Evolutionary conservation across 2,888 invertebrate genomes (phyloP), one percentile per base, ranked within the genome.

Genomic region (Noctua janthe): DNA sequence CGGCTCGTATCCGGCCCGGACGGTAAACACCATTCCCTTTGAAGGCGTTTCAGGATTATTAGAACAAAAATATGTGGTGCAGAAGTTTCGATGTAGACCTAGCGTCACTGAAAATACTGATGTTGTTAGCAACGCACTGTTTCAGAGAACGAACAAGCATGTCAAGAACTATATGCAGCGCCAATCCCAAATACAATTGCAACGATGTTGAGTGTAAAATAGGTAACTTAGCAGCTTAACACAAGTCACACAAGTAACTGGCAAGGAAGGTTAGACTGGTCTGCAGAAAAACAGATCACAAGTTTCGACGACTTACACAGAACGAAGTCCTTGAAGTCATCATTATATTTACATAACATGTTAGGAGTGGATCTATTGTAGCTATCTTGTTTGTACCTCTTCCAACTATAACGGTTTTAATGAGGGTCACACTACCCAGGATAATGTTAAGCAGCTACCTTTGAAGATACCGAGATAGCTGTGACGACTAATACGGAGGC

Each of bases 1-100:
- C 79, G 64, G 81, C 86, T 82, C 83, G 88, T 82, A 85, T 90
- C 90, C 91, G 83, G 81, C 76, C 71, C 81, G 81, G 83, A 81
- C 80, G 82, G 83, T 88, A 90, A 89, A 88, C 84, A 90, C 78
- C 72, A 75, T 76, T 76, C 78, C 39, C 80, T 39, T 71, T 56
- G 64, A 84, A 78, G 74, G 64, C 78, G 71, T 56, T 81, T 85
- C 20, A 47, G 67, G 47, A 81, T 59, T 64, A 20, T 71, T 54
- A 23, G 4, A 54, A 56, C 49, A 43, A 71, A 74, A 81, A 66
- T 66, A 66, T 54, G 59, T 39, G 39, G 20, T 15, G 29, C 71
- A 78, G 75, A 66, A 76, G 43, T 43, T n/a, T 64, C 17, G 54
- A 85, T 66, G 8, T 54, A 49, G 29, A 79, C 20, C n/a, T 10